Base-by-base conservation (phyloP, 2,888 invertebrate genomes). In the Papilio elwesi region DNA sequence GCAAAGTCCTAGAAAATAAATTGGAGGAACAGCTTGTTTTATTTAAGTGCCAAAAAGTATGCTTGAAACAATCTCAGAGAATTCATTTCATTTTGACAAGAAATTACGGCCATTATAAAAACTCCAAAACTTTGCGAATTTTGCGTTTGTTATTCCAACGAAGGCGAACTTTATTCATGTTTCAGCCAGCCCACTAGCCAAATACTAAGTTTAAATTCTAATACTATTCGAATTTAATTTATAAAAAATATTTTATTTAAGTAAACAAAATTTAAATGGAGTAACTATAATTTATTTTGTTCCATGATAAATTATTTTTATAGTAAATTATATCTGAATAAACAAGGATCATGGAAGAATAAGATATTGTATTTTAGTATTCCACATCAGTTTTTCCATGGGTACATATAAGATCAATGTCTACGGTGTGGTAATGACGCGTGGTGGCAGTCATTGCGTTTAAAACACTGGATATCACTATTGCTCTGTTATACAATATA, bases 41-140 rank as follows among this genome's bases (percentile, higher is more conserved):
- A 68, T 55, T 68, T 15, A 52, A 68, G 55, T 48, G 67, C 13
- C 55, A 26, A 47, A 52, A 68, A 68, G 67, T 68, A 55, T 55
- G 55, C 67, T 53, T 55, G 47, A 67, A 67, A 67, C 53, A 67
- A 55, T 67, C 43, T 55, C 16, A 15, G 55, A 55, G 26, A 67
- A 67, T 67, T 55, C 67, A 67, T 67, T 67, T 67, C 67, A 47
- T 67, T 67, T 67, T 67, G 55, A 55, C 55, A 47, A 55, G 55
- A 55, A 67, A 67, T 67, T 47, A 67, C 67, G 55, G 15, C 47
- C 55, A 67, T 67, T 67, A 57, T 57, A 51, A 57, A 57, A 57
- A 57, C 36, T 11, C 47, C 13, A 13, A 43, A 55, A 67, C 43
- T 65, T 65, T 49, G 36, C 64, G 36, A 65, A 47, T 67, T 67